A percentile compares a stretch with the other conserved stretches of the same genome.
phyloP scores from a whole-genome alignment of 2,113 vertebrate genomes.

The Onychorhynchus coronatus region DNA sequence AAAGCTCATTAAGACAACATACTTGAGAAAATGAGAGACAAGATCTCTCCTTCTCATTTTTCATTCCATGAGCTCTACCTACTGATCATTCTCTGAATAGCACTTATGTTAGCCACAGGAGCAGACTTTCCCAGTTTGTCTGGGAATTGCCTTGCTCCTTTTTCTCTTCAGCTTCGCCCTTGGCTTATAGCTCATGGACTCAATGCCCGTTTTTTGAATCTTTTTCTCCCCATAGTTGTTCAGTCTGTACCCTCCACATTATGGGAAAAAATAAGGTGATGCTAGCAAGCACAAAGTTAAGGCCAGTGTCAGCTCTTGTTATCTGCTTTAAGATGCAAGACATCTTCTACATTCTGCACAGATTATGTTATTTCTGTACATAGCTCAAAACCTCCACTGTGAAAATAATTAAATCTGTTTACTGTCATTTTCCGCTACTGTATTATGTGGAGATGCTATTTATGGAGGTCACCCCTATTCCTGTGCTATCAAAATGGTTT shows the following conservation, averaged over 20 bases:
- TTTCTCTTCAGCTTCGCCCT: neutral
- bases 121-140: neutral
- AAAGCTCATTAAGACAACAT: neutral
- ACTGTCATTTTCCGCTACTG: neutral
- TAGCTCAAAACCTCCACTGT: neutral
- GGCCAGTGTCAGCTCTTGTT: neutral
- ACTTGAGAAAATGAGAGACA: neutral
- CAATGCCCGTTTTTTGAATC: neutral
- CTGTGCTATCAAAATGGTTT: neutral
- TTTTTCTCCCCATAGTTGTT: neutral
- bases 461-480: neutral
- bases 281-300: neutral
- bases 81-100: slow-evolving; percentile 7
- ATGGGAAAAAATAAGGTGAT: neutral
- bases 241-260: neutral
- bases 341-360: neutral
- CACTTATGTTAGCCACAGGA: rapidly evolving
- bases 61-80: slow-evolving; percentile 49
- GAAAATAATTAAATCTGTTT: neutral
- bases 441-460: neutral
- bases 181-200: neutral
- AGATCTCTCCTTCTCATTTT: neutral
- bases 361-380: neutral
- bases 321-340: neutral
- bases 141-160: neutral